A percentile compares a stretch with the other conserved stretches of the same genome.
phyloP scores from a whole-genome alignment of 2,113 vertebrate species.

The Paradisaea rubra region DNA sequence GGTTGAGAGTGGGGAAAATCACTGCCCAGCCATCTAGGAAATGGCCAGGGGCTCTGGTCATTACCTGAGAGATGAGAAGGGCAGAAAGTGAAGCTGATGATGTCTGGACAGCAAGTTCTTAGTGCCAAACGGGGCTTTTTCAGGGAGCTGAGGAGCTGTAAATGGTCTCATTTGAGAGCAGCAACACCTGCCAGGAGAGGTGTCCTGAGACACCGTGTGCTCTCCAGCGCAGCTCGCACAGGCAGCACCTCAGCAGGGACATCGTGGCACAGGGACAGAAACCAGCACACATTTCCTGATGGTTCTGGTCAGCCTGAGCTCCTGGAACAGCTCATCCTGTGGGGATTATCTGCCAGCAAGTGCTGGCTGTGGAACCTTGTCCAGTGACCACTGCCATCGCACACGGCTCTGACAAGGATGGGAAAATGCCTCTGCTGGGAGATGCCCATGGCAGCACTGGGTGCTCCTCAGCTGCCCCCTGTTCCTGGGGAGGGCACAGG shows the following conservation, averaged over 20 bases:
- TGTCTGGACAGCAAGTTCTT: neutral
- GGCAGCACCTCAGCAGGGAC: neutral
- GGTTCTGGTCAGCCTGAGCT: neutral
- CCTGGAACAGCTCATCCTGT: neutral
- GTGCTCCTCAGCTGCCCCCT: neutral
- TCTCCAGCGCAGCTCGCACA: neutral
- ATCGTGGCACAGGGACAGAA: neutral
- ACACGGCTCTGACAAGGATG: neutral
- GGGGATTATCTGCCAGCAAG: neutral
- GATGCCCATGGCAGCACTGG: neutral
- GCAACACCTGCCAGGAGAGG: neutral
- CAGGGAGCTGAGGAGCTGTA: neutral
- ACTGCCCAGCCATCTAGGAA: neutral
- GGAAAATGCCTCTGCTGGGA: neutral
- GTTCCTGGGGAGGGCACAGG: neutral
- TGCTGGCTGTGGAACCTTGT: neutral
- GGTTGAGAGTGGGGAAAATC: neutral
- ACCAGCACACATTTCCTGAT: neutral
- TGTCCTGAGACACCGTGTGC: neutral
- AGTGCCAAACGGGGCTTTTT: neutral
- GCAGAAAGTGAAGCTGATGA: conserved; percentile 8
- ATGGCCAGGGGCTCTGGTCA: neutral
- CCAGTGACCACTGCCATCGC: neutral
- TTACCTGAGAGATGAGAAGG: neutral
- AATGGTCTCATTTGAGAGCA: neutral